Percentiles rank a stretch among this genome's conserved stretches.
These are phyloP conservation scores for Redunca redunca DNA, from an alignment of 2,113 vertebrate species.

Conservation along the genomic window DNA sequence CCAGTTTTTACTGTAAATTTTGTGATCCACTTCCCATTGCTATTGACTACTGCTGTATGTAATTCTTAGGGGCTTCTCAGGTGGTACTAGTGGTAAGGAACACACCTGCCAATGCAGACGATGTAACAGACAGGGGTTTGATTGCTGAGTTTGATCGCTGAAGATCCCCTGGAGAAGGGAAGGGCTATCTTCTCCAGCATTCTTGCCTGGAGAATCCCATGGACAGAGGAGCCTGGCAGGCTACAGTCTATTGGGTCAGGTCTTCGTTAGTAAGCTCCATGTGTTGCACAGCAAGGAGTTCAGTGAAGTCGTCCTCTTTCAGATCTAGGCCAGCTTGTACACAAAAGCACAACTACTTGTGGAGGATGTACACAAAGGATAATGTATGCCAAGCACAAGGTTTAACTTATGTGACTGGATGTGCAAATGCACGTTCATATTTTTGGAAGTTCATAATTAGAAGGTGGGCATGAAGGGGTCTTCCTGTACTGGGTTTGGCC, in stretches of 20 bases:
- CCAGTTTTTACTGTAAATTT: background rate
- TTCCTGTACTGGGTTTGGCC: background rate
- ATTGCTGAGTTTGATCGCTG: background rate
- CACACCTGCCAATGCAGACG: background rate
- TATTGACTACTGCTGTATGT: background rate
- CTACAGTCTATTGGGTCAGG: background rate
- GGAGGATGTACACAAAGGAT: background rate
- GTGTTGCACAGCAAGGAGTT: background rate
- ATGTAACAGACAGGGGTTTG: background rate
- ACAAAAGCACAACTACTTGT: background rate
- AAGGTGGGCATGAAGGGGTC: background rate
- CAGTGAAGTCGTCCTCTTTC: background rate
- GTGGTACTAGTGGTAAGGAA: background rate
- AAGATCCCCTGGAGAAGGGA: background rate
- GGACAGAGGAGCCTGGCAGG: background rate
- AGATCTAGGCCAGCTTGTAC: background rate
- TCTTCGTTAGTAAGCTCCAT: background rate
- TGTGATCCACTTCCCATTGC: background rate
- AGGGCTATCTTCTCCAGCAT: background rate
- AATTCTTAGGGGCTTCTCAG: background rate
- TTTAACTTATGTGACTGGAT: background rate
- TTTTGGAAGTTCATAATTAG: background rate
- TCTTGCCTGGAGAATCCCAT: background rate
- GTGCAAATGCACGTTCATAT: background rate
- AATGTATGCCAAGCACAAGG: background rate